Base-by-base conservation (phyloP, 1,140 invertebrate genomes). In the Drosophila willistoni region DNA sequence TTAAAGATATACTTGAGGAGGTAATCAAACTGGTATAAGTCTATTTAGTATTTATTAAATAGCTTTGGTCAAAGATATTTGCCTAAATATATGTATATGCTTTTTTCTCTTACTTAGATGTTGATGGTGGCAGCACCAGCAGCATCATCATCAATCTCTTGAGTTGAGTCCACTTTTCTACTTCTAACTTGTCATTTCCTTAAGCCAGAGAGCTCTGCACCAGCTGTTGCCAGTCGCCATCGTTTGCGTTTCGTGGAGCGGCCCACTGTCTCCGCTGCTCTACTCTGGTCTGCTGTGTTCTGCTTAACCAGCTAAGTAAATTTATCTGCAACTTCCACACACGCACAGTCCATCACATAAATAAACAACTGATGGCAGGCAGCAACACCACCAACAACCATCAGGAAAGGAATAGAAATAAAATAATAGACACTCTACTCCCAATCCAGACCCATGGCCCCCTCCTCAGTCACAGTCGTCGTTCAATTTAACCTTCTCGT, bases 311-410 rank as follows among this genome's bases (percentile, higher is more conserved):
- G 70, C 79, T 79, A 76, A 82, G 79, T 71, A 86, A 86, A 86
- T 87, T 82, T 86, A 82, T 86, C 75, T 82, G 79, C 72, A 85
- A 80, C 67, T 77, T 71, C 73, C 81, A 71, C 73, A 80, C 67
- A 77, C 66, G 74, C 79, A 68, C 55, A 86, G 74, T 75, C 82
- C 80, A 68, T 86, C 83, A 87, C 79, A 86, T 87, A 87, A 87
- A 86, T 82, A 86, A 86, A 82, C 83, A 86, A 87, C 83, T 86
- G 66, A 39, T 34, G 71, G 63, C 72, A 71, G 64, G 64, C 54
- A 60, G 81, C 68, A 68, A 54, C 67, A 62, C 51, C 61, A 64
- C 60, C 14, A 22, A 7, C 36, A 19, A 19, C 25, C 51, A 17
- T n/a, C 29, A 13, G 47, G 12, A 29, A 2, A 25, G 61, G 68